Percentiles rank a stretch among this genome's conserved stretches.
phyloP scores from a whole-genome alignment of 2,888 invertebrate species.

The Uropetala carovei region DNA sequence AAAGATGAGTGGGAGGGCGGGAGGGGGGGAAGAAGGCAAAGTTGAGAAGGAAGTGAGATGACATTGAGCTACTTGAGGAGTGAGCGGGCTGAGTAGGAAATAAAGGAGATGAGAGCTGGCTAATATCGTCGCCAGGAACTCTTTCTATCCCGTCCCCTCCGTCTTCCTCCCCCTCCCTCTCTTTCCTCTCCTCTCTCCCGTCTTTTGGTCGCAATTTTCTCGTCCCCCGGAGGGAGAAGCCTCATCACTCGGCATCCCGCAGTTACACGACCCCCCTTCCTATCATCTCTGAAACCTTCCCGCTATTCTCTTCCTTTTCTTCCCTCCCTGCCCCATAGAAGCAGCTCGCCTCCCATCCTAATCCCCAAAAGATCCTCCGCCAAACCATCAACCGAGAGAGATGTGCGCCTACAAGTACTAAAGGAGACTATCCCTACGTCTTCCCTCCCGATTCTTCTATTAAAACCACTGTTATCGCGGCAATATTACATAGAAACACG shows the following conservation, averaged over 20 bases:
- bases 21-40: background rate
- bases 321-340: background rate
- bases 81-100: background rate
- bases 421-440: background rate
- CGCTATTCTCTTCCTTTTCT: background rate
- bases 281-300: background rate
- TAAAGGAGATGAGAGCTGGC: constrained; percentile 19
- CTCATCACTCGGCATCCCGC: constrained; percentile 1
- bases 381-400: too few relatives aligned
- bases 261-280: constrained; percentile 20
- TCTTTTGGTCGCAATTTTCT: constrained; percentile 11
- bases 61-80: constrained; percentile 26
- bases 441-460: background rate
- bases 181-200: background rate
- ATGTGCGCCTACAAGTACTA: background rate
- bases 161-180: background rate
- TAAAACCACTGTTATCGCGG: background rate
- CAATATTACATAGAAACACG: background rate
- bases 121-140: constrained; percentile 17
- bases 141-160: background rate
- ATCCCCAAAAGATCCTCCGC: too few relatives aligned
- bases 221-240: background rate
- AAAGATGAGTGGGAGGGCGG: background rate
- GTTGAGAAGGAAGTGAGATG: constrained; percentile 2
- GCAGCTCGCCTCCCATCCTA: too few relatives aligned